phyloP scores from a whole-genome alignment of 2,113 vertebrate genomes.

The Fregetta grallaria region DNA sequence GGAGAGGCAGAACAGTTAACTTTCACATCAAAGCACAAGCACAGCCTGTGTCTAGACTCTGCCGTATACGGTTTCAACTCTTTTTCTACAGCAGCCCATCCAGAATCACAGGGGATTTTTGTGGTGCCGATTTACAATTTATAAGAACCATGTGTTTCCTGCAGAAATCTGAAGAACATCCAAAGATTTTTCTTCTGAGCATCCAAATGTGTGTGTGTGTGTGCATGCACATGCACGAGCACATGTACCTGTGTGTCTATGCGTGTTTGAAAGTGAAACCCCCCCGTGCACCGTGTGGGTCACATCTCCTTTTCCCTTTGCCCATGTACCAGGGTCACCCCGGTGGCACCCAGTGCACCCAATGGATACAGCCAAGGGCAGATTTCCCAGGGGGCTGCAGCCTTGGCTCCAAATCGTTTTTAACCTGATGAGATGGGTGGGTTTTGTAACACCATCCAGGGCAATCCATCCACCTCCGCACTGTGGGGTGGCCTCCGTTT shows the following conservation, averaged over 20 bases:
- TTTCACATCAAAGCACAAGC: not conserved
- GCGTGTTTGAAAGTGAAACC: not conserved
- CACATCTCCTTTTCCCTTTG: not conserved
- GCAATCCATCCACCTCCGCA: too few relatives aligned
- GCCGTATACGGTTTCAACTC: not conserved
- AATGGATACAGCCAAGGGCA: not conserved
- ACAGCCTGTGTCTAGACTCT: not conserved
- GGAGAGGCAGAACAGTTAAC: not conserved
- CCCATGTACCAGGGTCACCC: not conserved
- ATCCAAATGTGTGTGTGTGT: too few relatives aligned
- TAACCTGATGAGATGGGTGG: not conserved
- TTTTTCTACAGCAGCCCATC: not conserved
- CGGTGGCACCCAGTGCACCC: not conserved
- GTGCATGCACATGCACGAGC: too few relatives aligned
- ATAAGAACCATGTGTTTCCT: not conserved
- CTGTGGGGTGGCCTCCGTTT: not conserved
- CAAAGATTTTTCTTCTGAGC: not conserved
- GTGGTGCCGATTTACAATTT: not conserved
- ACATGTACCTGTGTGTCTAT: rapidly evolving
- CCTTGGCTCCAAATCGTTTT: not conserved
- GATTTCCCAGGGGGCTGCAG: not conserved
- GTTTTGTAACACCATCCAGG: not conserved
- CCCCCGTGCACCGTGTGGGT: not conserved
- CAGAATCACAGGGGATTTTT: not conserved
- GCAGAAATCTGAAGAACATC: not conserved